Base-by-base conservation (phyloP, 92 coral and sea anemone genomes). In the Anthopleura xanthogrammica region DNA sequence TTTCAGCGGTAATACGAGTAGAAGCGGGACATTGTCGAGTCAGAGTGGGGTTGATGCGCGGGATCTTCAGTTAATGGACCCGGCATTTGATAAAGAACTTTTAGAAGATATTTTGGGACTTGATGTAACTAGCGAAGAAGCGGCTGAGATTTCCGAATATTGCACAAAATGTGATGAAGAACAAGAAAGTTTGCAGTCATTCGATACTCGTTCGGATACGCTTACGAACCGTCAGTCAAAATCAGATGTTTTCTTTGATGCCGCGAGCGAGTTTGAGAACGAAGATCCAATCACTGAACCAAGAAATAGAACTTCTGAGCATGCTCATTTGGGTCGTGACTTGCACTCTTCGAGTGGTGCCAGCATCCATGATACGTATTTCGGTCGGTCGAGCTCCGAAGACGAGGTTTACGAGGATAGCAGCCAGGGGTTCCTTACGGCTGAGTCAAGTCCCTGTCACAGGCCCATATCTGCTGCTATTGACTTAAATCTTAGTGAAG, bases 51-150 rank as follows among this genome's bases (percentile, higher is more conserved):
- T 68, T 12, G 83, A 77, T 57, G 72, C 50, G 41, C 42, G 79
- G 39, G 85, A 73, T 42, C 43, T 36, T 8, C 79, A 52, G 22
- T 23, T 79, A 14, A 65, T 60, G 75, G 76, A 85, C 12, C 54
- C 88, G 16, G 83, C 88, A 4, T 85, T 85, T 71, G 88, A 85
- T 72, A 85, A 79, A 48, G 83, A 85, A 24, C 83, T 85, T 22
- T 41, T 85, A 36, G 82, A 78, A 20, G 79, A 85, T 46, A 79
- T 85, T 20, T 74, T 85, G 7, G 88, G 88, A 7, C 76, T 78
- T 22, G 52, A 76, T 16, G 76, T 85, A 4, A 65, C 83, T 29
- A 41, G 52, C 46, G 83, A 85, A 85, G 88, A 85, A 71, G 88
- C 83, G 1, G 48, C 22, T 3, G 88, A 85, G 72, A 85, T 85